Evolutionary conservation across 2,113 vertebrate species (phyloP).

Genomic region (Antidorcas marsupialis): DNA sequence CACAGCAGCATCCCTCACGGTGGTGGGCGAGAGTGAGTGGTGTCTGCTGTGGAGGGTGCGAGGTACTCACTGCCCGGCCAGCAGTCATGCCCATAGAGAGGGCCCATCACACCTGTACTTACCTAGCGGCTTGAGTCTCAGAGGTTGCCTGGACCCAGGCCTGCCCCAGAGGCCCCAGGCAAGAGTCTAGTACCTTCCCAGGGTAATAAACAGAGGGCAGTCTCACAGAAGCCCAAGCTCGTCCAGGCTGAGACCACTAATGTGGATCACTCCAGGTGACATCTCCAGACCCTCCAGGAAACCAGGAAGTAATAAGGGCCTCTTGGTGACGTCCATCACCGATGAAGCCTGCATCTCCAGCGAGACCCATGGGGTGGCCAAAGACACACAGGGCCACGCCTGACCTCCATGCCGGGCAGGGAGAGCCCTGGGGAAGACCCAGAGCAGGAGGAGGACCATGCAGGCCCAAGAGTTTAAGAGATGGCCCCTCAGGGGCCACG

Average conservation of each 20-base stretch:
- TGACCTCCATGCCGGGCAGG: not conserved
- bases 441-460: not conserved
- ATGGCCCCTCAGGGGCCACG: not conserved
- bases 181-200: not conserved
- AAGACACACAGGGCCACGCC: not conserved
- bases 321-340: not conserved
- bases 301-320: not conserved
- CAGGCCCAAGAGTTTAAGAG: not conserved
- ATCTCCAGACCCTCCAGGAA: not conserved
- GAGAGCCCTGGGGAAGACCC: not conserved
- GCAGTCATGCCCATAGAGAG: not conserved
- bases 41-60: not conserved
- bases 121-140: not conserved
- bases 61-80: not conserved
- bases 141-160: not conserved
- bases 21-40: fast-evolving
- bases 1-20: not conserved
- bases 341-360: not conserved
- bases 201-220: not conserved
- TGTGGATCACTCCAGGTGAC: not conserved
- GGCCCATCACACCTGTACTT: not conserved
- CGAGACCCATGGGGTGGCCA: not conserved
- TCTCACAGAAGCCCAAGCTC: not conserved
- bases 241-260: not conserved
- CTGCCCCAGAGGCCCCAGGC: not conserved